Evolutionary conservation across 2,888 invertebrate genomes (phyloP).

Genomic region (Imbricaverruca yamaguchii): DNA sequence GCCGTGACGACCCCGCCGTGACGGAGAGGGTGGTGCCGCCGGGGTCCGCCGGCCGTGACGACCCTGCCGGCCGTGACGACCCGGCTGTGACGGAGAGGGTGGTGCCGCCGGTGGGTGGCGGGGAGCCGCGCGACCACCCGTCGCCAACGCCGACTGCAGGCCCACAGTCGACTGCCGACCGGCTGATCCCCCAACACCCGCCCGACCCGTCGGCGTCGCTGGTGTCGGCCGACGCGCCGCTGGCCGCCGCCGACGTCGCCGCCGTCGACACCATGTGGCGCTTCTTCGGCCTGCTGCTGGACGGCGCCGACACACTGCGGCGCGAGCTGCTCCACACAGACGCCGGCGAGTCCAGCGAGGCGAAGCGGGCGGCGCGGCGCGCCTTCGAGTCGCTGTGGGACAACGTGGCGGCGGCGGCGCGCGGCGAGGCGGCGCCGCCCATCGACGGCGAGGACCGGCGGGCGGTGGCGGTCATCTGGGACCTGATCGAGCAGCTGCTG

Average conservation of each 20-base stretch:
- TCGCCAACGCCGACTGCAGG: not conserved
- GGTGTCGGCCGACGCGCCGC: not conserved
- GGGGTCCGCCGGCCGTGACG: no score
- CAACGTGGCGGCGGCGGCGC: not conserved
- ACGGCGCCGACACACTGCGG: constrained; percentile 56
- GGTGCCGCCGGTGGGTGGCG: no score
- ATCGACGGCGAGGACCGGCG: not conserved
- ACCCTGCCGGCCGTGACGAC: no score
- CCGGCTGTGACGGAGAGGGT: no score
- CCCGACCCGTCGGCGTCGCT: not conserved
- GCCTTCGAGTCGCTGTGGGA: constrained; percentile 13
- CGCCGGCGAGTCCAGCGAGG: not conserved
- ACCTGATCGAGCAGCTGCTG: constrained; percentile 3
- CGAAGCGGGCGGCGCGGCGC: not conserved
- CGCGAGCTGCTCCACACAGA: constrained; percentile 40
- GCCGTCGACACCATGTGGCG: constrained; percentile 53
- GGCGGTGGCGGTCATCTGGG: not conserved
- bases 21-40: no score
- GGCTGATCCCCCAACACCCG: no score
- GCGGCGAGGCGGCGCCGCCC: not conserved
- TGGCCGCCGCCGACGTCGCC: not conserved
- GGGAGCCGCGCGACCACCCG: not conserved
- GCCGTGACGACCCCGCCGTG: no score
- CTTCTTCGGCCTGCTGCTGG: constrained; percentile 43
- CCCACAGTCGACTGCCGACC: not conserved